Conservation (phyloP, 2,113 vertebrate genomes). For the Morone saxatilis region DNA sequence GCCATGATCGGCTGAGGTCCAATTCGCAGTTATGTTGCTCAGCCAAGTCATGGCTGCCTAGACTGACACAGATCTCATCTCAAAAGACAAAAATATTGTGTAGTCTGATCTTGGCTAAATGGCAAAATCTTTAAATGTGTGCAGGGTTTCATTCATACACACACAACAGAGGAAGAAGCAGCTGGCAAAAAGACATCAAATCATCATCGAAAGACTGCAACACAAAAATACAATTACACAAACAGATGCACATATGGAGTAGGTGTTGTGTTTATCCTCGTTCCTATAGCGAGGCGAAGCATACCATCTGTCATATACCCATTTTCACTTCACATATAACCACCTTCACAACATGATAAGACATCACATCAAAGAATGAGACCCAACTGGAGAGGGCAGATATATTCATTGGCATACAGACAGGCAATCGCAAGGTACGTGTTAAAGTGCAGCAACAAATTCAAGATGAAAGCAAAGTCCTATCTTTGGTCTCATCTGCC, state of each 20-base stretch:
- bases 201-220: background rate
- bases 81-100: background rate
- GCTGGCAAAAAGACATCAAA: conserved; percentile 40
- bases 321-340: conserved; percentile 52
- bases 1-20: background rate
- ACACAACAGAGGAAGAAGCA: conserved; percentile 29
- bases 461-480: conserved; percentile 70
- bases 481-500: conserved; percentile 68
- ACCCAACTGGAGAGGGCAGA: conserved; percentile 51
- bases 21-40: background rate
- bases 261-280: conserved; percentile 42
- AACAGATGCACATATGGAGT: background rate
- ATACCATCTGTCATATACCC: conserved; percentile 66
- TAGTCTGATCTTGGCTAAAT: background rate
- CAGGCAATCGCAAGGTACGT: conserved; percentile 58
- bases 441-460: conserved; percentile 69
- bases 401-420: conserved; percentile 60
- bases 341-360: conserved; percentile 56
- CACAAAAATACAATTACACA: conserved; percentile 7
- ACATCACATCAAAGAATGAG: conserved; percentile 68
- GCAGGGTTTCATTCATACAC: background rate
- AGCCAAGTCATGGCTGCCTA: background rate
- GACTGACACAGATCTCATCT: background rate
- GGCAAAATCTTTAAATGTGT: conserved; percentile 21
- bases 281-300: conserved; percentile 36